Conservation (phyloP, 2,113 vertebrate species). For the Caloenas nicobarica region DNA sequence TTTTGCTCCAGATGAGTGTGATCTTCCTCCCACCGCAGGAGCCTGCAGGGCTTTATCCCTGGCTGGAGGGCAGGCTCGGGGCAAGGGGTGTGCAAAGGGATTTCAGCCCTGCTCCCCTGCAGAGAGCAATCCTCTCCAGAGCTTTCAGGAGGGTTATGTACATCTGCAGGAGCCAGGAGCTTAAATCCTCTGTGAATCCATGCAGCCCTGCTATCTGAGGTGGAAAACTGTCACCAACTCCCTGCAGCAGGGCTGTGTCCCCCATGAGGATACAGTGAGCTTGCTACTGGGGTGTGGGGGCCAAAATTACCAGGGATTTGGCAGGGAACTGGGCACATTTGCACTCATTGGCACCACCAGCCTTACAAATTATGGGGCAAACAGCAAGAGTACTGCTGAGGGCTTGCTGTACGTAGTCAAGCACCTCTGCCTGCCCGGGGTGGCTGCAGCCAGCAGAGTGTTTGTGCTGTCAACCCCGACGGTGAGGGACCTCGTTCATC, state of each 20-base stretch:
- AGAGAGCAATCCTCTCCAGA: background rate
- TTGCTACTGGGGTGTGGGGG: background rate
- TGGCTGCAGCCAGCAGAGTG: background rate
- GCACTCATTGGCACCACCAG: rapidly evolving
- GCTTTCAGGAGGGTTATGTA: background rate
- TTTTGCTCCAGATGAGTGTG: conserved; percentile 18
- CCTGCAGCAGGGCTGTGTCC: background rate
- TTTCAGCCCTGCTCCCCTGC: background rate
- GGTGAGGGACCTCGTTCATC: rapidly evolving
- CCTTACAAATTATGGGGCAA: background rate
- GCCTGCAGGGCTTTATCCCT: background rate
- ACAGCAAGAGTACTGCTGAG: background rate
- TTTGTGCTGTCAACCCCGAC: rapidly evolving
- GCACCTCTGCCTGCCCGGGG: background rate
- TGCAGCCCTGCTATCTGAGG: background rate
- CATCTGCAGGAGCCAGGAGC: background rate
- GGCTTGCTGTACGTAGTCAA: background rate
- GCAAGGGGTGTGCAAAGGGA: background rate
- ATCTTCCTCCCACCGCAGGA: background rate
- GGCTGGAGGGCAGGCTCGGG: background rate
- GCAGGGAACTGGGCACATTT: background rate
- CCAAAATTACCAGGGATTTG: background rate
- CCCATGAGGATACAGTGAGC: background rate
- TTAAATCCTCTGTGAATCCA: background rate
- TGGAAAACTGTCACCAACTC: background rate